phyloP scores from a whole-genome alignment of 2,113 vertebrate genomes.

The Gallinago media region DNA sequence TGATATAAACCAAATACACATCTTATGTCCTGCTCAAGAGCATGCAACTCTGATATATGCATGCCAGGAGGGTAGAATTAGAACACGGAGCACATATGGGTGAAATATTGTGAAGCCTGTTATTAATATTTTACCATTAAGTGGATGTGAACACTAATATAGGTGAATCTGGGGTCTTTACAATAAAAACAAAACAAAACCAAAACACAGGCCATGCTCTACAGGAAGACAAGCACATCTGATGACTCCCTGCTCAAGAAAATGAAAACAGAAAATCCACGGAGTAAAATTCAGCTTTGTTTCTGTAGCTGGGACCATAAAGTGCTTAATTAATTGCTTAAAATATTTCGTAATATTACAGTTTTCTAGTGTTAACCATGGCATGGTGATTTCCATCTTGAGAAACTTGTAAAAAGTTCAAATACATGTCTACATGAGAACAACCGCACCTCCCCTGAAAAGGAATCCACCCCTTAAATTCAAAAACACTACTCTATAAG shows the following conservation, averaged over 20 bases:
- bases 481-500: background rate
- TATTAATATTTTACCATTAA: background rate
- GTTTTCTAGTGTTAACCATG: background rate
- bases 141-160: background rate
- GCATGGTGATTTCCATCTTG: background rate
- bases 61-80: background rate
- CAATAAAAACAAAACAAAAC: background rate
- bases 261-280: background rate
- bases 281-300: background rate
- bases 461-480: background rate
- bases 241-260: background rate
- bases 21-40: background rate
- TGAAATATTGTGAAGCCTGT: background rate
- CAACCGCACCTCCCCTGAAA: background rate
- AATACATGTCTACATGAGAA: background rate
- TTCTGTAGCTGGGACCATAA: background rate
- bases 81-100: background rate
- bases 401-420: background rate
- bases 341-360: background rate
- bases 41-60: background rate
- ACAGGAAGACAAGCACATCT: background rate
- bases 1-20: background rate
- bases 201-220: background rate
- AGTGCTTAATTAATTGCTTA: background rate
- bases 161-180: background rate